Base-by-base conservation (phyloP, 2,797 vertebrate species). In the Acanthurus tractus region DNA sequence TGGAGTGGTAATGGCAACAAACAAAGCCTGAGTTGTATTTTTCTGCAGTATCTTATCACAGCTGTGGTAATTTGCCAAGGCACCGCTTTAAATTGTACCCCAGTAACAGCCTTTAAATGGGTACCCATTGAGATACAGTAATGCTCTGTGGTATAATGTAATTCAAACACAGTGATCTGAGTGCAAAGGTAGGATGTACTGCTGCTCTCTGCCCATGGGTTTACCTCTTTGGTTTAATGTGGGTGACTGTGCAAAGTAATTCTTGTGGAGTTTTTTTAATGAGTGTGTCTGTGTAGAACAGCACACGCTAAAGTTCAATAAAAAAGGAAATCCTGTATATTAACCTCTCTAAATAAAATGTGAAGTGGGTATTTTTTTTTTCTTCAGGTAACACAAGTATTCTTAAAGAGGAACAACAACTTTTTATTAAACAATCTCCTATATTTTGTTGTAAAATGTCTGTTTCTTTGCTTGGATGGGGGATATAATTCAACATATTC, bases 61-160 rank as follows among this genome's bases (percentile, higher is more conserved):
- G 55, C 54, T 67, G 56, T 61, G 55, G 72, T 64, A 50, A 86
- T 87, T 86, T 84, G 40, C 74, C 20, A 29, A 61, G 64, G 70
- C 61, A 6, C 58, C 36, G 66, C 68, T 85, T 83, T 76, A 84
- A 89, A 84, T 54, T 84, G 50, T 75, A 69, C 50, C 50, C 13
- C 67, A 54, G 69, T 75, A 88, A 86, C 71, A 74, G 64, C 58
- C 63, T 86, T 89, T 90, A 86, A 91, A 88, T 70, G 74, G 81
- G 53, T 78, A 49, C 81, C 72, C 72, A 63, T 71, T 73, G 83
- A 78, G 72, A 78, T 86, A 74, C 63, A 79, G 62, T 64, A 18
- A 48, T 54, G 79, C 67, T 79, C 76, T n/a, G 68, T 58, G 73
- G 54, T 65, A 17, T 78, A 85, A 82, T 85, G 82, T 64, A 76